These are phyloP conservation scores for Plebejus melissa DNA, from an alignment of 2,888 invertebrate species.

Conservation along the genomic window DNA sequence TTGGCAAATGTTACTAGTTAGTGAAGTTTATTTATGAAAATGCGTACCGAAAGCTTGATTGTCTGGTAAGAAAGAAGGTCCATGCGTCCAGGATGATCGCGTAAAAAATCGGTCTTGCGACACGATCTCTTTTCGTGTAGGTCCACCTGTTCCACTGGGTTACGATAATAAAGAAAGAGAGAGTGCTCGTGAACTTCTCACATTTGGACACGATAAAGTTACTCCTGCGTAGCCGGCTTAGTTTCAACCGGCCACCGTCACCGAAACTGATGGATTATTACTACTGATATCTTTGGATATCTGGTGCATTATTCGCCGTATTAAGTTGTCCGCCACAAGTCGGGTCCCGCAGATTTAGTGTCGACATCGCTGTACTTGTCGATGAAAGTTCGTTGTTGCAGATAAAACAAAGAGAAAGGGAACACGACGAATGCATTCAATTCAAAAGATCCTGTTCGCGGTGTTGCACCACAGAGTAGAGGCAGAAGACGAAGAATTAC, in stretches of 20 bases:
- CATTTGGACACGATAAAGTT: background rate
- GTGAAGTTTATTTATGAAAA: no score
- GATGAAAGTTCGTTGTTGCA: slow-evolving; percentile 42
- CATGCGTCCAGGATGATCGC: no score
- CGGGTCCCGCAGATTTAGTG: slow-evolving; percentile 33
- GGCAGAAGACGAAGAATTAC: background rate
- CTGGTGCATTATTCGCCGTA: slow-evolving; percentile 15
- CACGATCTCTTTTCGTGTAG: no score
- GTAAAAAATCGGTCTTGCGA: no score
- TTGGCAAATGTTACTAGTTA: no score
- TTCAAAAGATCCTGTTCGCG: slow-evolving; percentile 32
- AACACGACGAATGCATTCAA: slow-evolving; percentile 38
- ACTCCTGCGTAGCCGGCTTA: background rate
- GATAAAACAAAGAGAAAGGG: slow-evolving; percentile 43
- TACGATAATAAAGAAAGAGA: background rate
- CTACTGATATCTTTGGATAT: background rate
- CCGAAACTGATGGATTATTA: background rate
- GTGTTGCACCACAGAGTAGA: slow-evolving; percentile 4
- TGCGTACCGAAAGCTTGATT: no score
- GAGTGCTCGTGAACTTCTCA: background rate
- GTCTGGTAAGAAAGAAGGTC: no score
- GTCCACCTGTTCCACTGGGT: no score
- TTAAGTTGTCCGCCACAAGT: slow-evolving; percentile 31
- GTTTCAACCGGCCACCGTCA: background rate
- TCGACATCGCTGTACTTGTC: slow-evolving; percentile 34